These are phyloP conservation scores for Anolis apletophallus DNA, from an alignment of 2,797 vertebrate genomes.

Conservation along the genomic window DNA sequence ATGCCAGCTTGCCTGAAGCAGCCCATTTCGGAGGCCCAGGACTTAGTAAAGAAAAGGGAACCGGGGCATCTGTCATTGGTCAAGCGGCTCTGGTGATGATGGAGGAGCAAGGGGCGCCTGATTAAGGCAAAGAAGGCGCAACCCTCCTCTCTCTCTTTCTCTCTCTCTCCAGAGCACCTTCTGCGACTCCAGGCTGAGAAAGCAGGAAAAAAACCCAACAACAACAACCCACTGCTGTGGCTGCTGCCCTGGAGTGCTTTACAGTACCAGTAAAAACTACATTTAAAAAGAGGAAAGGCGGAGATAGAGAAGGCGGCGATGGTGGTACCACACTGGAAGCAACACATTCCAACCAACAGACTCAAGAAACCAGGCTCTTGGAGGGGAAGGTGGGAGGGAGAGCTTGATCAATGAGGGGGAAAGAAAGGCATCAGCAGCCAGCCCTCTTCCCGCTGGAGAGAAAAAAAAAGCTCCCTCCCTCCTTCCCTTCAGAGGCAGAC, in stretches of 20 bases:
- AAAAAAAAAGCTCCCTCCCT: constrained; percentile 4
- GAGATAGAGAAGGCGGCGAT: not conserved
- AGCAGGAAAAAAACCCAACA: not conserved
- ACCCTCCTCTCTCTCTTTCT: not conserved
- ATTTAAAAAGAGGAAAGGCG: not conserved
- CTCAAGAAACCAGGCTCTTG: not conserved
- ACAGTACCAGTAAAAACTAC: not conserved
- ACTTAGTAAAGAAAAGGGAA: not conserved
- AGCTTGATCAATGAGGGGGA: not conserved
- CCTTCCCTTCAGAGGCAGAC: not conserved
- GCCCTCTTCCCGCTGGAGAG: not conserved
- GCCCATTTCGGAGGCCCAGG: not conserved
- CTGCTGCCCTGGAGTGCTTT: not conserved
- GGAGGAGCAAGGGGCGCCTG: not conserved
- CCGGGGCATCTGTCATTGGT: constrained; percentile 2
- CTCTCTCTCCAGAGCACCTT: constrained; percentile 4
- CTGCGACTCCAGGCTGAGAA: not conserved
- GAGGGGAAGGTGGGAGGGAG: not conserved
- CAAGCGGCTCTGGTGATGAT: not conserved
- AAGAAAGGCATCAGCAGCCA: not conserved
- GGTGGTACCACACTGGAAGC: not conserved
- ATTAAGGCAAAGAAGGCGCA: not conserved
- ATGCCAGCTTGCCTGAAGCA: not conserved
- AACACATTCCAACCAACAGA: not conserved
- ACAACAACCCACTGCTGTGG: not conserved